These are phyloP conservation scores for Lysandra bellargus DNA, from an alignment of 2,888 invertebrate species.

Conservation along the genomic window DNA sequence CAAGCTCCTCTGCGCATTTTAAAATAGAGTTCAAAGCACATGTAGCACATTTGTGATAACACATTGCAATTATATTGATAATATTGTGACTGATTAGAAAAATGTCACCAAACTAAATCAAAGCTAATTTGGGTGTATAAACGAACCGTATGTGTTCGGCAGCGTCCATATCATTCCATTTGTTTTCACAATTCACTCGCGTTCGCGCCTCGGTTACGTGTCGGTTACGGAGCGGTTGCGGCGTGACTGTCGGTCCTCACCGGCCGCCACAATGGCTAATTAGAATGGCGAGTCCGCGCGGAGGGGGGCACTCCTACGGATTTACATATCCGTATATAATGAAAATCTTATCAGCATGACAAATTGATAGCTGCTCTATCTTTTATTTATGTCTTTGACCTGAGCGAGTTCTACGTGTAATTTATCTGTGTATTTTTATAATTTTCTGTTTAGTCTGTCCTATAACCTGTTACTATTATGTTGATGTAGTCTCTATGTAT, in stretches of 20 bases:
- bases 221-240: constrained; percentile 56
- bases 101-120: not conserved
- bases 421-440: not conserved
- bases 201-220: constrained; percentile 51
- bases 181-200: constrained; percentile 68
- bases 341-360: constrained; percentile 58
- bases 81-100: not conserved
- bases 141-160: constrained; percentile 2
- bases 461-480: too few relatives aligned
- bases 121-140: not conserved
- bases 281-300: constrained; percentile 71
- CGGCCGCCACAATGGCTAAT: constrained; percentile 78
- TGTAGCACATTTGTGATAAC: not conserved
- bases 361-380: constrained; percentile 37
- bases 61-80: not conserved
- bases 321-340: constrained; percentile 74
- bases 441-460: not conserved
- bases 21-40: constrained; percentile 31
- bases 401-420: not conserved
- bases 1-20: constrained; percentile 32
- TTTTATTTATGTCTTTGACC: constrained; percentile 14
- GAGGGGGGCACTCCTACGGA: constrained; percentile 70
- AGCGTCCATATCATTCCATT: constrained; percentile 57
- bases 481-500: too few relatives aligned
- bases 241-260: constrained; percentile 69